Base-by-base conservation (phyloP, 1,140 invertebrate species). In the Ceratosolen fusciceps region DNA sequence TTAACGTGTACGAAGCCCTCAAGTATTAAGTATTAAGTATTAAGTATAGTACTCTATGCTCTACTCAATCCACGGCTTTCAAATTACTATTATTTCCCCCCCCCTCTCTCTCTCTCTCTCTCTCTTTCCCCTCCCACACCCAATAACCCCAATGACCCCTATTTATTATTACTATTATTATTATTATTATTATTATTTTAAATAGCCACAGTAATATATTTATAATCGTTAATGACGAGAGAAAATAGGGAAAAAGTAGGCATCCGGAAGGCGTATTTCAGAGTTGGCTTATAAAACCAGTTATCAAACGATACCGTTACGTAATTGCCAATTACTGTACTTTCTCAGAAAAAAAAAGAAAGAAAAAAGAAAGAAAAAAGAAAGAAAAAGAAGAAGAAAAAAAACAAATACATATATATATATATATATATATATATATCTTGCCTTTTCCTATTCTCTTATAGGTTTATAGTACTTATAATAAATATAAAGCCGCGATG, bases 321-420 rank as follows among this genome's bases (percentile, higher is more conserved):
- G 82, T 85, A 85, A 86, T 86, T 86, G 85, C 79, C 84, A 86
- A 86, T 86, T 86, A 85, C 74, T n/a, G 37, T 58, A 58, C 8
- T 58, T 58, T n/a, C n/a, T n/a, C n/a, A n/a, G n/a, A n/a, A n/a
- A n/a, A n/a, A n/a, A n/a, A n/a, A n/a, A n/a, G n/a, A n/a, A n/a
- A n/a, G n/a, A n/a, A n/a, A n/a, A n/a, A n/a, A n/a, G n/a, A n/a
- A n/a, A n/a, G n/a, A n/a, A n/a, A n/a, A n/a, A n/a, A n/a, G n/a
- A n/a, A n/a, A n/a, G n/a, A n/a, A n/a, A n/a, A n/a, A n/a, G n/a
- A n/a, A n/a, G n/a, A n/a, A n/a, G n/a, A n/a, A n/a, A n/a, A n/a
- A n/a, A n/a, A n/a, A n/a, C n/a, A n/a, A n/a, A n/a, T n/a, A 58
- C n/a, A 26, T 26, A 3, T 58, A 26, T 26, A 26, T n/a, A 19